These are phyloP conservation scores for Carassius gibelio DNA, from an alignment of 2,113 vertebrate genomes.

Conservation along the genomic window DNA sequence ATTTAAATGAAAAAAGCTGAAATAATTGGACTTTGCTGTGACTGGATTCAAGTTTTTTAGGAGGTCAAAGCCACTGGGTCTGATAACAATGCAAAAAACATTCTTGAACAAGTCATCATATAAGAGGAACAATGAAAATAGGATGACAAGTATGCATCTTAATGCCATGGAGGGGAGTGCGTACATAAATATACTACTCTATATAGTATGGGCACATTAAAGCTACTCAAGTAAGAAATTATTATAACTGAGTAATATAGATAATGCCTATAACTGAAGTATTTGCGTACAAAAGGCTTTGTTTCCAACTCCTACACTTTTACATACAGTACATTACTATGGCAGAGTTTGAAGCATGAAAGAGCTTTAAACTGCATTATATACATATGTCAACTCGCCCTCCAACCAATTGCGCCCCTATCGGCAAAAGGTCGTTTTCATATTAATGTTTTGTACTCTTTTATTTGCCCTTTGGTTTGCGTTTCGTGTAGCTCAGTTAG, in stretches of 20 bases:
- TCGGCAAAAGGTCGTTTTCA: no score
- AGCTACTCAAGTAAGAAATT: constrained; percentile 76
- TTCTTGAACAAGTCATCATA: constrained; percentile 59
- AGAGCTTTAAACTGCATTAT: background rate
- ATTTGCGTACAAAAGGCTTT: constrained; percentile 52
- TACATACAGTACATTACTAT: background rate
- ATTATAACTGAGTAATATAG: constrained; percentile 75
- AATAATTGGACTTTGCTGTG: constrained; percentile 7
- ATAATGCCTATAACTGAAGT: no score
- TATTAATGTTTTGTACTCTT: no score
- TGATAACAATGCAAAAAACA: constrained; percentile 19
- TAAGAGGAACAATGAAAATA: constrained; percentile 68
- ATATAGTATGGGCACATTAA: constrained; percentile 59
- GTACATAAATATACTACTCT: no score
- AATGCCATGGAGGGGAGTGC: constrained; percentile 64
- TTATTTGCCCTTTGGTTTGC: no score
- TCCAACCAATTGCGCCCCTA: no score
- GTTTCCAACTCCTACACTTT: constrained; percentile 8
- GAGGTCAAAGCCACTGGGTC: background rate
- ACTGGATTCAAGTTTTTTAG: constrained; percentile 40
- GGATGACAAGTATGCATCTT: constrained; percentile 73
- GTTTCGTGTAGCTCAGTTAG: no score
- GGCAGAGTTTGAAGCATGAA: background rate
- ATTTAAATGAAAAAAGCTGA: background rate
- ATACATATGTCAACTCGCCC: no score